Evolutionary conservation across 2,888 invertebrate species (phyloP), one percentile per base, ranked within the genome.

Genomic region (Cyclophora punctaria): DNA sequence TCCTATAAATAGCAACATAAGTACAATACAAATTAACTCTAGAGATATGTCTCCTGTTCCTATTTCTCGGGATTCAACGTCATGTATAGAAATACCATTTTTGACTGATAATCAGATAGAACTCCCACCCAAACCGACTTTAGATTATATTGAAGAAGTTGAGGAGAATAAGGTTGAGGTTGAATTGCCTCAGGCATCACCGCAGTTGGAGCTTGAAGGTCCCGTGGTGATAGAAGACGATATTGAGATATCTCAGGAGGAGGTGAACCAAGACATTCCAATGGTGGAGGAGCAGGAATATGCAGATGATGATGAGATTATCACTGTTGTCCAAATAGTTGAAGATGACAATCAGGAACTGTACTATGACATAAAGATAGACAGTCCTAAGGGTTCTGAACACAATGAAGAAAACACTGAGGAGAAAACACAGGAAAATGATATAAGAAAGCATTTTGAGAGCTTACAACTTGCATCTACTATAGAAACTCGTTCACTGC

Each of bases 261-360:
- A 56, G 20, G 53, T 56, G 7, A 59, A 59, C 37, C 64, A 73
- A 64, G 70, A 75, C 58, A 73, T 72, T 67, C 71, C 73, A 59
- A 58, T 73, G 51, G 78, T 76, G 48, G 68, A 71, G 49, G 74
- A 80, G 48, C 79, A 80, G 42, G 5, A 44, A 5, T 58, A 55
- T 33, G 80, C 69, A 60, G 86, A 84, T 68, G 86, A 85, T 70
- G 88, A 89, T 68, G 89, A 89, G 64, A 78, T 89, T 48, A 87
- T 89, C 41, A 89, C 89, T 41, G 78, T 89, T 58, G 85, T 87
- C 20, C 89, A 89, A 69, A 89, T 89, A 56, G 82, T 89, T 7
- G 89, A 89, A 58, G 88, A 89, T 78, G 87, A 87, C 55, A 74
- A 83, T 55, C 78, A 78, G 44, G 83, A 84, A 45, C 58, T 82